Conservation (phyloP, 2,888 invertebrate genomes). For the Phaedon cochleariae region DNA sequence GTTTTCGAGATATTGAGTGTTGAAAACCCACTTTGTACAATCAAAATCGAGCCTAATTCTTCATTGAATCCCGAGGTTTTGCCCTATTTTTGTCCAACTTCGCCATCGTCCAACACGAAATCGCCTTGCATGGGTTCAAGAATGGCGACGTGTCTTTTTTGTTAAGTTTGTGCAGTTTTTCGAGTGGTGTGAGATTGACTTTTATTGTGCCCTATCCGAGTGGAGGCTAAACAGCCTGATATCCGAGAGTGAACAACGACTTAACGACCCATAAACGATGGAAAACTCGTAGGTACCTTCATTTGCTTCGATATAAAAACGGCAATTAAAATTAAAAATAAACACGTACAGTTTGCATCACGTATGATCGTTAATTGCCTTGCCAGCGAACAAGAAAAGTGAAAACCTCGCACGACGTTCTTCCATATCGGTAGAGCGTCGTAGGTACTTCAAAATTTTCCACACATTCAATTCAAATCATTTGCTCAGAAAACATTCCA, state of each 20-base stretch:
- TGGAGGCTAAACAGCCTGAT: too few species aligned
- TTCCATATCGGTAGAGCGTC: too few species aligned
- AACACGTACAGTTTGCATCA: slow-evolving; percentile 8
- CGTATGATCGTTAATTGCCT: slow-evolving; percentile 7
- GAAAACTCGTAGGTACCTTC: neutral
- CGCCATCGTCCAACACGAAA: too few species aligned
- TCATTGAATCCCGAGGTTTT: too few species aligned
- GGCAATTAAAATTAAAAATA: slow-evolving; percentile 6
- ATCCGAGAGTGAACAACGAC: too few species aligned
- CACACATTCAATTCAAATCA: neutral
- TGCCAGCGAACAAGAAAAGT: neutral
- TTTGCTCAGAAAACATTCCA: neutral
- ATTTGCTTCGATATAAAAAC: slow-evolving; percentile 6
- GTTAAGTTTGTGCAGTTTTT: slow-evolving; percentile 19
- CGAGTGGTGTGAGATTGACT: slow-evolving; percentile 2
- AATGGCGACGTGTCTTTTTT: neutral
- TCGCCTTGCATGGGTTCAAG: too few species aligned
- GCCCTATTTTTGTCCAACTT: too few species aligned
- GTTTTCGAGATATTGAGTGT: too few species aligned
- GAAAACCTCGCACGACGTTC: slow-evolving; percentile 6
- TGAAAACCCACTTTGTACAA: too few species aligned
- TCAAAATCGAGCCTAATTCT: too few species aligned
- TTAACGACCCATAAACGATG: slow-evolving; percentile 1
- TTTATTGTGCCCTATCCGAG: neutral
- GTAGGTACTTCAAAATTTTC: neutral